These are phyloP conservation scores for Rotaria macrura DNA, from an alignment of 2,888 invertebrate genomes.

Conservation along the genomic window DNA sequence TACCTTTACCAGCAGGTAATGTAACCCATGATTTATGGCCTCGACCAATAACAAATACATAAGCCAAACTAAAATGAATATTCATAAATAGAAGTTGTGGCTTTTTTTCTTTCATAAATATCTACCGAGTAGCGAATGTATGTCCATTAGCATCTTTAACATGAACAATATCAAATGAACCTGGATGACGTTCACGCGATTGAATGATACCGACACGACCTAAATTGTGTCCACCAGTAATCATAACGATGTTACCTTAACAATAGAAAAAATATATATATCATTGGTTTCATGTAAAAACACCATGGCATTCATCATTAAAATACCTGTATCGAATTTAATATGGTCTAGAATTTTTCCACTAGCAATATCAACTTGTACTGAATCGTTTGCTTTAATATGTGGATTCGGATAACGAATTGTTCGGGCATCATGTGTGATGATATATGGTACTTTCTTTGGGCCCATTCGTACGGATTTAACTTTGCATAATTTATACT, in stretches of 20 bases:
- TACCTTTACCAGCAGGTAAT: slow-evolving; percentile 88
- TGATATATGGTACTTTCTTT: slow-evolving; percentile 85
- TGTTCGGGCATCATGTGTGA: slow-evolving; percentile 93
- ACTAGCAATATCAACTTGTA: slow-evolving; percentile 83
- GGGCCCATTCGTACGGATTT: slow-evolving; percentile 75
- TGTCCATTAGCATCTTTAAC: slow-evolving; percentile 91
- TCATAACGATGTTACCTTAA: background rate
- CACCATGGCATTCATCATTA: too few species aligned
- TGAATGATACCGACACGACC: slow-evolving; percentile 95
- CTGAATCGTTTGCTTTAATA: slow-evolving; percentile 87
- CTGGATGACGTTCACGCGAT: slow-evolving; percentile 93
- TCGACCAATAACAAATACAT: slow-evolving; percentile 97
- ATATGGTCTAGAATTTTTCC: slow-evolving; percentile 92
- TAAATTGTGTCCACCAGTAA: slow-evolving; percentile 83
- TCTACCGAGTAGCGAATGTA: slow-evolving; percentile 84
- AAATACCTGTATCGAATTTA: slow-evolving; percentile 82
- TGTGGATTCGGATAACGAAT: slow-evolving; percentile 95
- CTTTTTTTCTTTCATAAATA: too few species aligned
- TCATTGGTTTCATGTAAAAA: too few species aligned
- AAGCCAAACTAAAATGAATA: slow-evolving; percentile 64
- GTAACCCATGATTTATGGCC: slow-evolving; percentile 93
- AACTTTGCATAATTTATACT: slow-evolving; percentile 98
- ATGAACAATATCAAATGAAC: slow-evolving; percentile 97
- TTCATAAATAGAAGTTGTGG: background rate
- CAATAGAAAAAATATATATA: too few species aligned